A percentile compares a stretch with the other conserved stretches of the same genome.
Conservation (phyloP, 2,113 vertebrate species). For the Ctenodactylus gundi region DNA sequence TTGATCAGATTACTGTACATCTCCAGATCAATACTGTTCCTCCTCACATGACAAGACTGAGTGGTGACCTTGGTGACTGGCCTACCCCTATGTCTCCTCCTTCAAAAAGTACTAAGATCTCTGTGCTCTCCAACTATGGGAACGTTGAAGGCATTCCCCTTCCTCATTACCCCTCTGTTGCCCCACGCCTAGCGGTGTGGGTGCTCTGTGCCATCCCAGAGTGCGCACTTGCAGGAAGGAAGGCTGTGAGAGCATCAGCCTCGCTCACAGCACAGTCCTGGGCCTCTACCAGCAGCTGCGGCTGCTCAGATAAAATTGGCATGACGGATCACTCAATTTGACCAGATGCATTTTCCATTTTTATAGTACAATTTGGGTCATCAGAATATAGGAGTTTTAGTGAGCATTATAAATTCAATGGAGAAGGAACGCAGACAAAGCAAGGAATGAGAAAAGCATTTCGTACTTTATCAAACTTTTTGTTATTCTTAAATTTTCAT, state of each 20-base stretch:
- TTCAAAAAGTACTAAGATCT: not conserved
- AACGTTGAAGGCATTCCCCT: not conserved
- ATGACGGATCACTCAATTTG: not conserved
- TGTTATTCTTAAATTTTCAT: not conserved
- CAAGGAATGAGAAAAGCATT: not conserved
- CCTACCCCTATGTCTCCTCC: not conserved
- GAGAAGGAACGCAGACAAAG: not conserved
- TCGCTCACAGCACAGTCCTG: no score
- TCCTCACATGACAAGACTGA: not conserved
- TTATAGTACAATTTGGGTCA: not conserved
- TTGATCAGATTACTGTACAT: not conserved
- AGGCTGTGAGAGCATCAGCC: no score
- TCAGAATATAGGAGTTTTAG: conserved; percentile 29
- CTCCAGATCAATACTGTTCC: not conserved
- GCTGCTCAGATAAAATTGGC: not conserved
- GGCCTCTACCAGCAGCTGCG: not conserved
- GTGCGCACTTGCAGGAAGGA: not conserved
- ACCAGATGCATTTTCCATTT: conserved; percentile 51
- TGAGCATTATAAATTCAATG: conserved; percentile 16
- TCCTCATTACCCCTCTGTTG: not conserved
- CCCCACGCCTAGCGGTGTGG: not conserved
- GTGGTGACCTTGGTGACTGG: not conserved
- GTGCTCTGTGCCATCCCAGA: not conserved
- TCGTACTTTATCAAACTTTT: not conserved
- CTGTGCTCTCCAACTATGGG: not conserved